A percentile compares a stretch with the other conserved stretches of the same genome.
phyloP scores from a whole-genome alignment of 2,888 invertebrate species.

The Melinaea marsaeus region DNA sequence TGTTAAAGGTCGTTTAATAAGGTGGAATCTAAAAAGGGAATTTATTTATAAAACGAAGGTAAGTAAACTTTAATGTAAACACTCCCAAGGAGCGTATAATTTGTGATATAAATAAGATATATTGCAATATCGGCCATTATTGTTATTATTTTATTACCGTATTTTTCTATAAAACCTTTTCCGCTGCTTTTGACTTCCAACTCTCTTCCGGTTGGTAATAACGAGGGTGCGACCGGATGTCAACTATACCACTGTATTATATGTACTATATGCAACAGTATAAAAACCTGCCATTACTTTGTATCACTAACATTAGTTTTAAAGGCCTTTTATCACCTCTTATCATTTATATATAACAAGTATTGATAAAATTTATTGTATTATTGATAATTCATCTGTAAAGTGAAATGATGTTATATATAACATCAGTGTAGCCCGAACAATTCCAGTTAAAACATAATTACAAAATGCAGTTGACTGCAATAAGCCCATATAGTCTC shows the following conservation, averaged over 20 bases:
- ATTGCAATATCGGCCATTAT: too few relatives aligned
- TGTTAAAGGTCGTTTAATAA: too few relatives aligned
- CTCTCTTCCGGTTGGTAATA: conserved; percentile 34
- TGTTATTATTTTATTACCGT: too few relatives aligned
- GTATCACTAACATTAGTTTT: neutral
- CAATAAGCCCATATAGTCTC: conserved; percentile 3
- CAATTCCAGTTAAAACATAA: conserved; percentile 2
- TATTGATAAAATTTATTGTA: too few relatives aligned
- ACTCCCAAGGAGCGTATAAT: too few relatives aligned
- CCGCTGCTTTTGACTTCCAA: conserved; percentile 10
- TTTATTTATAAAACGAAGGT: too few relatives aligned
- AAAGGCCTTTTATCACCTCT: neutral
- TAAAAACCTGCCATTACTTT: neutral
- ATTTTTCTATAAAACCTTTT: too few relatives aligned
- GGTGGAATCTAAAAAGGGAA: too few relatives aligned
- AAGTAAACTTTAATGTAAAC: too few relatives aligned
- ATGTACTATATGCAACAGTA: conserved; percentile 3
- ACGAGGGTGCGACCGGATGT: conserved; percentile 41
- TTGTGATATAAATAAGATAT: too few relatives aligned
- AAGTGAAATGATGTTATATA: too few relatives aligned
- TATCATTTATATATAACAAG: neutral
- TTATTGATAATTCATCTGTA: too few relatives aligned
- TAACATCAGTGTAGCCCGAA: neutral
- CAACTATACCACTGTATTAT: conserved; percentile 14
- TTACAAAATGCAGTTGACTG: neutral